Evolutionary conservation across 1,140 invertebrate species (phyloP), one percentile per base, ranked within the genome.

Genomic region (Mya arenaria): DNA sequence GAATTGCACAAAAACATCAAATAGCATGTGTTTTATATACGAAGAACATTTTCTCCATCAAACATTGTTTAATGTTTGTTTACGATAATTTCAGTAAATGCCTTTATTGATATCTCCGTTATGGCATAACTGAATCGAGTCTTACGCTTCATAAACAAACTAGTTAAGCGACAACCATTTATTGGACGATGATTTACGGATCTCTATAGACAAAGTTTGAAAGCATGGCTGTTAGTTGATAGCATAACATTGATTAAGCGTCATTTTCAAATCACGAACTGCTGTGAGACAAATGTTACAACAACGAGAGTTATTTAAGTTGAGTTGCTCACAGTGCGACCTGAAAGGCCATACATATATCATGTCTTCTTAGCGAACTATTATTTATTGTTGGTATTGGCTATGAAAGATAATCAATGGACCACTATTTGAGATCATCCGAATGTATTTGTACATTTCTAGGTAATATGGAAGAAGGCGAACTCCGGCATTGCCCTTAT

Each of bases 391-490:
- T 48, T 48, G 10, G n/a, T 48, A n/a, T 48, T n/a, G 10, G 10
- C n/a, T 48, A 48, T 48, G 10, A 48, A 48, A 10, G n/a, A 13
- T n/a, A 48, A n/a, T n/a, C n/a, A n/a, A n/a, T n/a, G n/a, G n/a
- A n/a, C n/a, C n/a, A n/a, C n/a, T n/a, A n/a, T n/a, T n/a, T n/a
- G n/a, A n/a, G n/a, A n/a, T n/a, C n/a, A n/a, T n/a, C n/a, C 10
- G 15, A 19, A 28, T 1, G 17, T 17, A 4, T 52, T 3, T n/a
- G 48, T 3, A n/a, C n/a, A n/a, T n/a, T n/a, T 75, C n/a, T n/a
- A 91, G 90, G 85, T 91, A 10, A 88, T 88, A 30, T 91, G 90
- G 90, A 83, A 88, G 44, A 86, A 85, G 66, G 83, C 83, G 4
- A 85, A 86, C 1, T 84, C 87, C 10, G 84, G 84, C 0, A 86